phyloP scores from a whole-genome alignment of 2,888 invertebrate genomes.

The Drosophila stalkeri region DNA sequence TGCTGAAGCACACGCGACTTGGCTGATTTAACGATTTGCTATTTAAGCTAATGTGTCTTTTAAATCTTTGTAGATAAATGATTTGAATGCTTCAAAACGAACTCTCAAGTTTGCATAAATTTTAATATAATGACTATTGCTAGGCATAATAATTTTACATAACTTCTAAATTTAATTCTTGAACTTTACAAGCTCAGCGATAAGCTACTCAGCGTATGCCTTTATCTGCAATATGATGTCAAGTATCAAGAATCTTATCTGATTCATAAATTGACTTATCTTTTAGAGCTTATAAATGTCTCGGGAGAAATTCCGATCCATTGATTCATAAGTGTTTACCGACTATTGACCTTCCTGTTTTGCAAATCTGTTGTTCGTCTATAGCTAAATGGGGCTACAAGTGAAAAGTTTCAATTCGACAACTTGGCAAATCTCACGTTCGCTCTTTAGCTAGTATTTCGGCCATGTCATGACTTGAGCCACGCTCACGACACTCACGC shows the following conservation, averaged over 20 bases:
- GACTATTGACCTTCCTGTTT: constrained; percentile 6
- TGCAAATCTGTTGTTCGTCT: background rate
- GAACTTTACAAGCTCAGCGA: background rate
- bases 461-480: constrained; percentile 12
- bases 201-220: background rate
- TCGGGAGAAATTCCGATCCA: constrained; percentile 1
- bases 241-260: constrained; percentile 9
- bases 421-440: constrained; percentile 22
- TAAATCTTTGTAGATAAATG: too few relatives aligned
- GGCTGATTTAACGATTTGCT: background rate
- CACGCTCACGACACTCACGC: constrained; percentile 19
- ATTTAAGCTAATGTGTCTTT: background rate
- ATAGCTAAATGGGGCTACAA: constrained; percentile 8
- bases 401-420: constrained; percentile 13
- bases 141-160: background rate
- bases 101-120: too few relatives aligned
- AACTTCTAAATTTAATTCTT: background rate
- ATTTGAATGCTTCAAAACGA: too few relatives aligned
- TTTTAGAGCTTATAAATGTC: background rate
- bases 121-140: background rate
- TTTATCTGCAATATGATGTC: constrained; percentile 4
- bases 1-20: background rate
- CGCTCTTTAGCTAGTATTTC: background rate
- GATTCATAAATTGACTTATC: constrained; percentile 13
- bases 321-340: constrained; percentile 3